Evolutionary conservation across 2,888 invertebrate genomes (phyloP).

Genomic region (Bellardia pandia): DNA sequence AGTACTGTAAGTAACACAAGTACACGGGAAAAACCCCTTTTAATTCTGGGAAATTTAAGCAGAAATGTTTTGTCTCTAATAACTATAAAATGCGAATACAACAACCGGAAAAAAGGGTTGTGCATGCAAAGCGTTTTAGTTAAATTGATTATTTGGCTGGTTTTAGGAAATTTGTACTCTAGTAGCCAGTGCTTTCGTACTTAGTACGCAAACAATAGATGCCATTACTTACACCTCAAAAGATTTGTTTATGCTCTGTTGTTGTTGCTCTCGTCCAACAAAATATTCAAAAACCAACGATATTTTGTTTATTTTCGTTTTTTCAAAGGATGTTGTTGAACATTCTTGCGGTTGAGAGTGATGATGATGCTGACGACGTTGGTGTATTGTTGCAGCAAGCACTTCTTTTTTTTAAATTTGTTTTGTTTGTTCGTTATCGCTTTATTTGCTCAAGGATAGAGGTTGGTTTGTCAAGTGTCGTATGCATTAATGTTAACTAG

Average conservation of each 20-base stretch:
- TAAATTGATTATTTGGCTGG: constrained; percentile 27
- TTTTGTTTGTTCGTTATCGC: neutral
- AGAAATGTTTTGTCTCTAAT: neutral
- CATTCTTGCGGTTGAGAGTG: constrained; percentile 45
- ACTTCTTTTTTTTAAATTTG: constrained; percentile 20
- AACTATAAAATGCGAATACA: constrained; percentile 3
- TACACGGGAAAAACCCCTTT: neutral
- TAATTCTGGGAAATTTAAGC: constrained; percentile 11
- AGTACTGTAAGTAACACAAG: neutral
- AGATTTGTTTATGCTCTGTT: constrained; percentile 28
- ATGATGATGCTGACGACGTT: constrained; percentile 18
- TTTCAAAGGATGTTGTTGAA: constrained; percentile 39
- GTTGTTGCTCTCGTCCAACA: constrained; percentile 10
- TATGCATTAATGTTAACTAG: constrained; percentile 69
- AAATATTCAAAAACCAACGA: constrained; percentile 47
- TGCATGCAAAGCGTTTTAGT: neutral
- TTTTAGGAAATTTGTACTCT: constrained; percentile 5
- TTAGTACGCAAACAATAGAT: constrained; percentile 29
- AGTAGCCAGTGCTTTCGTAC: neutral
- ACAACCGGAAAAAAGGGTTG: neutral
- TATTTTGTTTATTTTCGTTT: neutral
- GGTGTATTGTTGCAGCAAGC: constrained; percentile 33
- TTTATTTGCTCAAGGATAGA: neutral
- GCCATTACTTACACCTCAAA: constrained; percentile 52
- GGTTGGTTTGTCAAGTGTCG: constrained; percentile 58